A percentile compares a stretch with the other conserved stretches of the same genome.
Conservation (phyloP, 2,113 vertebrate genomes). For the Collichthys lucidus region DNA sequence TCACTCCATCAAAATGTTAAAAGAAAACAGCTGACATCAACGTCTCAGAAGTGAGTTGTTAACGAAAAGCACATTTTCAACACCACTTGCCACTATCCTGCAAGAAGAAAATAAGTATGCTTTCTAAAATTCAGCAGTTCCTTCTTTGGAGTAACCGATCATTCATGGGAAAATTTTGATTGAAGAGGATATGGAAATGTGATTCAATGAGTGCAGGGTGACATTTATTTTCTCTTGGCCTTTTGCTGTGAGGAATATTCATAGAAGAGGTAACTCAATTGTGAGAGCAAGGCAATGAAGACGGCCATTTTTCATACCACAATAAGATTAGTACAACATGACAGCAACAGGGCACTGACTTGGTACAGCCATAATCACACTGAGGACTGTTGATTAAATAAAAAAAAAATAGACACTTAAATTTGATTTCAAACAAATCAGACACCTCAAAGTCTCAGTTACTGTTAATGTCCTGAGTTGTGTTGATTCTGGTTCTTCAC, state of each 20-base stretch:
- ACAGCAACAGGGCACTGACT: conserved; percentile 55
- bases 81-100: neutral
- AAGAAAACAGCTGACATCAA: conserved; percentile 52
- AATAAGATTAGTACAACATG: conserved; percentile 75
- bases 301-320: conserved; percentile 67
- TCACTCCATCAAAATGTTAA: conserved; percentile 35
- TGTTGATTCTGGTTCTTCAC: neutral
- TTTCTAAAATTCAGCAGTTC: conserved; percentile 10
- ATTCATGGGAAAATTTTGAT: conserved; percentile 30
- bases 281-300: conserved; percentile 53
- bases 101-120: neutral
- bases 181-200: conserved; percentile 55
- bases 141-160: conserved; percentile 22
- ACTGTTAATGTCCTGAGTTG: neutral
- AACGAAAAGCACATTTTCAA: conserved; percentile 20
- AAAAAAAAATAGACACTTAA: neutral
- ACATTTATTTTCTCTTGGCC: conserved; percentile 68
- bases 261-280: conserved; percentile 69
- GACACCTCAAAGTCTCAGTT: conserved; percentile 6
- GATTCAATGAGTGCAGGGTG: conserved; percentile 45
- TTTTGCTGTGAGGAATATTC: conserved; percentile 67
- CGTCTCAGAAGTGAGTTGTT: conserved; percentile 22
- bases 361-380: neutral
- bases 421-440: conserved; percentile 17
- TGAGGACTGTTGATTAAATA: conserved; percentile 1